A percentile compares a stretch with the other conserved stretches of the same genome.
Evolutionary conservation across 2,888 invertebrate species (phyloP).

Genomic region (Andrena minutula): DNA sequence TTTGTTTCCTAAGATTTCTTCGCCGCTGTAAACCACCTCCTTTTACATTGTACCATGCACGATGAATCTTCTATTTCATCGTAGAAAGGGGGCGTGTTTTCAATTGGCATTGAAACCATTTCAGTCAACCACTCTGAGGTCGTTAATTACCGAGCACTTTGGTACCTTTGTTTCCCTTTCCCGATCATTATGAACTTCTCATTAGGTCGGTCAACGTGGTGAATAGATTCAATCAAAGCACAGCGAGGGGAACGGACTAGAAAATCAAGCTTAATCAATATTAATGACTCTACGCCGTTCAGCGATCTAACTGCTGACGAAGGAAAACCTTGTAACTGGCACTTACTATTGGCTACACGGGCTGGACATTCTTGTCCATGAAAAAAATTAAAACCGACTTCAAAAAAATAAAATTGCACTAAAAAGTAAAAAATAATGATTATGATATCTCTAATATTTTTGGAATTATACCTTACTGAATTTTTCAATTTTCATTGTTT

Average conservation of each 20-base stretch:
- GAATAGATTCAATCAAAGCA: constrained; percentile 51
- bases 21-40: constrained; percentile 6
- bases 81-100: background rate
- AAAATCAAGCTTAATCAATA: constrained; percentile 62
- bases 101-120: background rate
- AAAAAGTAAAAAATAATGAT: too few species aligned
- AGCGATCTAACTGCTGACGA: constrained; percentile 35
- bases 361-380: too few species aligned
- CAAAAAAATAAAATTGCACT: too few species aligned
- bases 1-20: constrained; percentile 10
- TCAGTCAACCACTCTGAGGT: background rate
- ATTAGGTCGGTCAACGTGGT: constrained; percentile 13
- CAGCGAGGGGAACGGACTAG: constrained; percentile 41
- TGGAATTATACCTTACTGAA: too few species aligned
- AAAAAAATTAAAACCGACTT: too few species aligned
- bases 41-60: background rate
- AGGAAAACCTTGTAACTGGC: constrained; percentile 9
- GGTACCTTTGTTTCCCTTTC: constrained; percentile 1
- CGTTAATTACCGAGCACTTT: background rate
- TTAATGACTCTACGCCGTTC: constrained; percentile 48
- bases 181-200: constrained; percentile 4
- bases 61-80: background rate
- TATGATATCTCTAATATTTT: too few species aligned
- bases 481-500: too few species aligned
- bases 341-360: background rate